Conservation (phyloP, 2,888 invertebrate species). For the Tenthredo mesomela region DNA sequence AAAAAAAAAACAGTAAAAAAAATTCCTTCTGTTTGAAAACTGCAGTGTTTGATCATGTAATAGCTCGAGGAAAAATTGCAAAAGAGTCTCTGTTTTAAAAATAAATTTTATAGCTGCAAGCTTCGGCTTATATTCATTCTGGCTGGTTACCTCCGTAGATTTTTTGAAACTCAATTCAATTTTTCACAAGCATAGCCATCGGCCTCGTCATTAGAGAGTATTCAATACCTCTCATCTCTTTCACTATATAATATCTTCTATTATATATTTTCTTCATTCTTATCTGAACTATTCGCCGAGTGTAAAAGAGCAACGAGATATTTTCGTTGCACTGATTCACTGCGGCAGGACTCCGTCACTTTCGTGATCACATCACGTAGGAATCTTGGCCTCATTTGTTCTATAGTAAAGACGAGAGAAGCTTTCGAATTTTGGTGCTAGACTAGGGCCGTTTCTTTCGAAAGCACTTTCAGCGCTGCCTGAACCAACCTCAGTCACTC, state of each 20-base stretch:
- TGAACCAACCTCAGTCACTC: not conserved
- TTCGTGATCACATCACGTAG: slow-evolving; percentile 43
- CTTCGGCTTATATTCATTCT: not conserved
- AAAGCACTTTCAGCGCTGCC: slow-evolving; percentile 32
- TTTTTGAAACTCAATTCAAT: not conserved
- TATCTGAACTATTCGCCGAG: not conserved
- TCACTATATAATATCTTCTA: not conserved
- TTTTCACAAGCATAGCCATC: not conserved
- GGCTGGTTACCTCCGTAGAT: not conserved
- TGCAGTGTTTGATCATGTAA: not conserved
- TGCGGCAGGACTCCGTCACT: slow-evolving; percentile 17
- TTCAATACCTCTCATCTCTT: not conserved
- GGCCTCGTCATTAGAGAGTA: slow-evolving; percentile 6
- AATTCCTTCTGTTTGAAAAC: not conserved
- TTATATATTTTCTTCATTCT: not conserved
- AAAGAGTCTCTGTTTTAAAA: not conserved
- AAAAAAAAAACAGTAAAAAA: not conserved
- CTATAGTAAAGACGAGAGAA: slow-evolving; percentile 35
- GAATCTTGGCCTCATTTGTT: slow-evolving; percentile 46
- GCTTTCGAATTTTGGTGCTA: slow-evolving; percentile 39
- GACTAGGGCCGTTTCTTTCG: not conserved
- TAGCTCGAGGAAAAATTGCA: slow-evolving; percentile 18
- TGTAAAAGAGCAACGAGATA: slow-evolving; percentile 17
- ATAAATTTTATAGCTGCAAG: not conserved
- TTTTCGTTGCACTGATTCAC: slow-evolving; percentile 25